Evolutionary conservation across 2,113 vertebrate genomes (phyloP).

Genomic region (Phylloscopus trochilus): DNA sequence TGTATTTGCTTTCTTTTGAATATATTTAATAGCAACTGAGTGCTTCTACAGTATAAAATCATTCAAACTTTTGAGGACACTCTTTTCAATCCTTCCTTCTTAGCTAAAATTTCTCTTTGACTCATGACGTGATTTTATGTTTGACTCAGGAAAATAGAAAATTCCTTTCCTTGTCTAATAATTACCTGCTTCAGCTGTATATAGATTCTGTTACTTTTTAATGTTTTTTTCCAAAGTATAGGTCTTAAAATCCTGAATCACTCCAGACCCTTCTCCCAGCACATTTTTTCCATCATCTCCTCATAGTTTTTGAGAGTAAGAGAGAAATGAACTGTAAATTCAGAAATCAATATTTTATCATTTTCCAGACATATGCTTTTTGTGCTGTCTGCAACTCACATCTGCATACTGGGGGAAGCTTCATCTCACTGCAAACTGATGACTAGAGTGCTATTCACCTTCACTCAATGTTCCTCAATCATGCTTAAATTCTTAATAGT

Average conservation of each 20-base stretch:
- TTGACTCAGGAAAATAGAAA: not conserved
- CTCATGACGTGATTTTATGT: not conserved
- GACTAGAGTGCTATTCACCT: not conserved
- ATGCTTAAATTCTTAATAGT: not conserved
- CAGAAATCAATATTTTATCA: not conserved
- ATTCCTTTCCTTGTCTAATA: not conserved
- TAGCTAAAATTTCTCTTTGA: not conserved
- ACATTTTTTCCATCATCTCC: not conserved
- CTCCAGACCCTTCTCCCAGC: not conserved
- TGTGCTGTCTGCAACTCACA: not conserved
- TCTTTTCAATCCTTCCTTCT: not conserved
- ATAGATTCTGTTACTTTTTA: not conserved
- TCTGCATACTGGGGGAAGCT: not conserved
- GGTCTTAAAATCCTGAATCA: not conserved
- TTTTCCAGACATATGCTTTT: not conserved
- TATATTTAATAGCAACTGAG: not conserved
- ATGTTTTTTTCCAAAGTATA: not conserved
- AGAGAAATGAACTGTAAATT: not conserved
- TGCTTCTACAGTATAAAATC: not conserved
- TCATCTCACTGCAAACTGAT: not conserved
- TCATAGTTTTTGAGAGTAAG: not conserved
- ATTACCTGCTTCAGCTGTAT: not conserved
- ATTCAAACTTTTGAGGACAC: not conserved
- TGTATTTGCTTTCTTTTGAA: not conserved
- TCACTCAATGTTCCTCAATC: fast-evolving